Percentiles rank a stretch among this genome's conserved stretches.
Conservation (phyloP, 1,140 invertebrate species). For the fruit fly (Drosophila melanogaster) region Release_6_plus_ISO1_MT NT_033779.5:9499501-9500000, state of each 20-base stretch:
- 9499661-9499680: slow-evolving; percentile 12
- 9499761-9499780: neutral
- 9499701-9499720: slow-evolving; percentile 16
- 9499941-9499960: too few species aligned
- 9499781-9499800: neutral
- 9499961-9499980: too few species aligned
- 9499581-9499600: slow-evolving; percentile 42
- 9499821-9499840: neutral
- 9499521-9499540: slow-evolving; percentile 3
- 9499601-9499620: slow-evolving; percentile 22
- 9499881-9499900: too few species aligned
- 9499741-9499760: slow-evolving; percentile 2
- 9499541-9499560: slow-evolving; percentile 23
- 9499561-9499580: slow-evolving; percentile 45
- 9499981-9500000: neutral
- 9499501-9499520: slow-evolving; percentile 33
- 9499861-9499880: too few species aligned
- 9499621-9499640: slow-evolving; percentile 56
- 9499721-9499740: slow-evolving; percentile 12
- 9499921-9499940: too few species aligned
- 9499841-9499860: neutral
- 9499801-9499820: too few species aligned
- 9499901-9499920: fast-evolving
- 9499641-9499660: slow-evolving; percentile 65
- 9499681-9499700: slow-evolving; percentile 43